Evolutionary conservation across 2,888 invertebrate species (phyloP).

Genomic region (Agapetus fuscipes): DNA sequence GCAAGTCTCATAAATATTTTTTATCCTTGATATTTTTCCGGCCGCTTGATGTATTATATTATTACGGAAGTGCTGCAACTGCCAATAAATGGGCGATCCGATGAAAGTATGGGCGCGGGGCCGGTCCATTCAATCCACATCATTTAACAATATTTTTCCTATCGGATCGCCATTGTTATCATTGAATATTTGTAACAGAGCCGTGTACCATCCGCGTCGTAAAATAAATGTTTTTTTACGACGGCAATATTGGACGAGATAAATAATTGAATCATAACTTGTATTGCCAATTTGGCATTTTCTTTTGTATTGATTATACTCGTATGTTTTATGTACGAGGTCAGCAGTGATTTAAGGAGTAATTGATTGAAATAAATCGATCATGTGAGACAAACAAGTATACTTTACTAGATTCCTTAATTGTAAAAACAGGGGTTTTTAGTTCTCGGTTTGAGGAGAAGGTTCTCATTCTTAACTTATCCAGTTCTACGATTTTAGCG

Average conservation of each 20-base stretch:
- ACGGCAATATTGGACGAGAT: neutral
- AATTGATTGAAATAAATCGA: no score
- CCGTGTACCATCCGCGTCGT: slow-evolving; percentile 5
- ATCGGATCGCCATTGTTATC: slow-evolving; percentile 12
- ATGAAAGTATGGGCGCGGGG: slow-evolving; percentile 6
- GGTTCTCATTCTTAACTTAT: no score
- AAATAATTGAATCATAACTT: neutral
- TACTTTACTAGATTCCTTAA: neutral
- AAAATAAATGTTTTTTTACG: slow-evolving; percentile 5
- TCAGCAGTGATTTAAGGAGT: no score
- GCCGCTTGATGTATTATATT: no score
- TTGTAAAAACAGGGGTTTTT: no score
- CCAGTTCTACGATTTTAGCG: no score
- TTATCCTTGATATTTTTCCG: slow-evolving; percentile 4
- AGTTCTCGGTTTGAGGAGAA: no score
- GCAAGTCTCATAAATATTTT: slow-evolving; percentile 2
- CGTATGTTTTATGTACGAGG: no score
- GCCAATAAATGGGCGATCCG: slow-evolving; percentile 5
- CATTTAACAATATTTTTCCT: slow-evolving; percentile 13
- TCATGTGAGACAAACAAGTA: neutral
- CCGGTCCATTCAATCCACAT: slow-evolving; percentile 5
- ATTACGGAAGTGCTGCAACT: slow-evolving; percentile 2
- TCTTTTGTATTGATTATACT: no score
- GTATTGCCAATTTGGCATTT: no score
- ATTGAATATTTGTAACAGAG: slow-evolving; percentile 11